Evolutionary conservation across 2,888 invertebrate species (phyloP).

Genomic region (Pycnomerus fuliginosus): DNA sequence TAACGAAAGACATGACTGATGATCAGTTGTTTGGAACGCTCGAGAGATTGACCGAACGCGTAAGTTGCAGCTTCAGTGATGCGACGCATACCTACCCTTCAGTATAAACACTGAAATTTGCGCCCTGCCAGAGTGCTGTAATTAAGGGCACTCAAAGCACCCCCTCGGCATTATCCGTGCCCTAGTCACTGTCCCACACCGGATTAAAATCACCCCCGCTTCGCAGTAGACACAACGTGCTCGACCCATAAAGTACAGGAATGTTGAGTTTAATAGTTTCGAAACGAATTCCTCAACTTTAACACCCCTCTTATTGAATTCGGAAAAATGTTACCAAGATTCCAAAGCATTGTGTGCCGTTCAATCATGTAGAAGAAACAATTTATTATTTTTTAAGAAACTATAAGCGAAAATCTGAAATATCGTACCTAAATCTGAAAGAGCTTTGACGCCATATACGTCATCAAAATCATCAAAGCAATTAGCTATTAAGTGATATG

Average conservation of each 20-base stretch:
- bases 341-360: too few relatives aligned
- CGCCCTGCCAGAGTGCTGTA: conserved; percentile 46
- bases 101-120: conserved; percentile 38
- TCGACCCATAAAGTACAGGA: conserved; percentile 33
- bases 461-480: too few relatives aligned
- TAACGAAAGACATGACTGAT: too few relatives aligned
- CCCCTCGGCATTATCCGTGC: conserved; percentile 32
- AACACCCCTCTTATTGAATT: too few relatives aligned
- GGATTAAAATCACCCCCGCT: conserved; percentile 47
- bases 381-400: too few relatives aligned
- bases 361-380: too few relatives aligned
- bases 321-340: too few relatives aligned
- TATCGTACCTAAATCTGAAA: too few relatives aligned
- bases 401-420: too few relatives aligned
- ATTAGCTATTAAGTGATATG: too few relatives aligned
- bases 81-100: conserved; percentile 28
- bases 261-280: conserved; percentile 33
- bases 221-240: background rate
- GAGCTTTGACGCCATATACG: too few relatives aligned
- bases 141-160: conserved; percentile 53
- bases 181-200: conserved; percentile 42
- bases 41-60: conserved; percentile 2
- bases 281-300: conserved; percentile 8
- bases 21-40: background rate
- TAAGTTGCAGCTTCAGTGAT: conserved; percentile 18